Evolutionary conservation across 2,797 vertebrate genomes (phyloP), one percentile per base, ranked within the genome.

Genomic region (Pangasius mekongensis): DNA sequence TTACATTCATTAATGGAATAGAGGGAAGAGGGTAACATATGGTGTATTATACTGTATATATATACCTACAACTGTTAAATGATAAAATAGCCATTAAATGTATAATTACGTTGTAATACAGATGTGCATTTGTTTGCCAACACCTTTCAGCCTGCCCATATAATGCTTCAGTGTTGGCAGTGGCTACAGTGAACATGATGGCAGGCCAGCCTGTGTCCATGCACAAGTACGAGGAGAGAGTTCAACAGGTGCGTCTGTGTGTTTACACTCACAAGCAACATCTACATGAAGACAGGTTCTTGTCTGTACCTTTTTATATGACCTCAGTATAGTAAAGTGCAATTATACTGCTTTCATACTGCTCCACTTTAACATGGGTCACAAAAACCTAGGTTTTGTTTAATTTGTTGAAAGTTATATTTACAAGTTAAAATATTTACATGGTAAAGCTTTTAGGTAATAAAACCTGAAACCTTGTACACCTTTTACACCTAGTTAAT

Each of bases 221-320:
- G 95, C 97, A 98, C 95, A 97, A 97, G 95, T 99, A 98, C 92
- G 97, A 96, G 91, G 97, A 98, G 92, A 97, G 95, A 93, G 97
- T 98, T 14, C 89, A 87, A 89, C 97, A 98, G 95, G 98, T 98
- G 94, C 90, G 94, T 58, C 49, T 39, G 36, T 6, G 16, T 5
- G 1, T 85, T 56, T 87, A 16, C 83, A 58, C 27, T 47, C 49
- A 30, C 27, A 47, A 4, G 18, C 43, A 56, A 22, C 16, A 22
- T 73, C 82, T 47, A 71, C 66, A 82, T 60, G 36, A 49, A 2
- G 22, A 62, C n/a, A 24, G 20, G 11, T 81, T 82, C 36, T 47
- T 36, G 54, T 22, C 11, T 11, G 18, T n/a, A 22, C 54, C 9
- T 58, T 80, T 80, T 56, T 58, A 36, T 56, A 58, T 56, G 18